Conservation (phyloP, 2,797 vertebrate genomes). For the Dryobates pubescens region DNA sequence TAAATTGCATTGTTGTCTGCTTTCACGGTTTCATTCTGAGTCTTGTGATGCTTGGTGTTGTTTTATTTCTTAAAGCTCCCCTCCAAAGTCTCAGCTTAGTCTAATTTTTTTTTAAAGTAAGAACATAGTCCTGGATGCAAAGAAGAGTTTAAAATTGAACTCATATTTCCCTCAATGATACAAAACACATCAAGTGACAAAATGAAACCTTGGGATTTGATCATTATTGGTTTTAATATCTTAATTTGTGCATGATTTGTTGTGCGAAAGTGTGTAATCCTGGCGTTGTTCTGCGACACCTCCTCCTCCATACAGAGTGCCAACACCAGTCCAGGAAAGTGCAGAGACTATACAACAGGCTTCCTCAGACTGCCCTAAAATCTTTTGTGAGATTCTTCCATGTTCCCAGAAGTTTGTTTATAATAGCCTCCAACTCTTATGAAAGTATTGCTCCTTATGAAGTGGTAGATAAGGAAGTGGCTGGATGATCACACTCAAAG, state of each 20-base stretch:
- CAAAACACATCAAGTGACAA: background rate
- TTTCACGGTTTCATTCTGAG: background rate
- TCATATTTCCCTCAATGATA: background rate
- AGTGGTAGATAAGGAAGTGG: background rate
- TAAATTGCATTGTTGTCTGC: background rate
- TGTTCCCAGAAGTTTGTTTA: background rate
- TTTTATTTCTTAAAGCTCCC: background rate
- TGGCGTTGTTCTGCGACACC: background rate
- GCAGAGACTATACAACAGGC: background rate
- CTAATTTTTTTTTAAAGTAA: background rate
- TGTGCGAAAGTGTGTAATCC: rapidly evolving
- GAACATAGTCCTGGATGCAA: background rate
- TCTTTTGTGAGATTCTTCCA: background rate
- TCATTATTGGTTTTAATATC: background rate
- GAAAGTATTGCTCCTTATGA: background rate
- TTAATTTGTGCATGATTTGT: background rate
- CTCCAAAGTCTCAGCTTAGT: background rate
- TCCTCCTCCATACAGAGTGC: rapidly evolving
- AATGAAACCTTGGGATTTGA: background rate
- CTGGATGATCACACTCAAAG: too few relatives aligned
- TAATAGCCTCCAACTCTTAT: background rate
- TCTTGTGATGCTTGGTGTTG: background rate
- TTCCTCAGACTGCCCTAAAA: background rate
- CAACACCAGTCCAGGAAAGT: background rate
- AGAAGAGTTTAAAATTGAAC: background rate